phyloP scores from a whole-genome alignment of 2,113 vertebrate species.

The Terrapene triunguis region DNA sequence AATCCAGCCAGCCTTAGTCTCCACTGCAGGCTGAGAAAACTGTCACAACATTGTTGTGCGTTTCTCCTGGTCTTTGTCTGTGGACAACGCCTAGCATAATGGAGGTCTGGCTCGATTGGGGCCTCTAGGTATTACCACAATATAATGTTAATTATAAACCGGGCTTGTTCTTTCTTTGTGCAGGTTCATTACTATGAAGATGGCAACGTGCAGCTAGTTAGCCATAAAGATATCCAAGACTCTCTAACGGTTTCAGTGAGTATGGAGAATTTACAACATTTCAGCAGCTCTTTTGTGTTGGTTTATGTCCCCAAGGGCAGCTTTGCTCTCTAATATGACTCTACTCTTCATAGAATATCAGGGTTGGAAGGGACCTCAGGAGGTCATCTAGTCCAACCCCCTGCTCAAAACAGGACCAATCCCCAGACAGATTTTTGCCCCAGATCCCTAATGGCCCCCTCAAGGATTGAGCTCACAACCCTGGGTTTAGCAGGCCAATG shows the following conservation, averaged over 20 bases:
- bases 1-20: constrained; percentile 48
- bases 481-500: no score
- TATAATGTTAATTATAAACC: neutral
- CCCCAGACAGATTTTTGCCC: no score
- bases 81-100: neutral
- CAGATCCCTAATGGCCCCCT: no score
- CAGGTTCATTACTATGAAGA: constrained; percentile 98
- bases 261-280: constrained; percentile 40
- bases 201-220: constrained; percentile 96
- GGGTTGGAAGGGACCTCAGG: no score
- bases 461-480: no score
- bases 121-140: neutral
- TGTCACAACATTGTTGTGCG: neutral
- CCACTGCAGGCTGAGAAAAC: constrained; percentile 27
- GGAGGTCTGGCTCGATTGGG: neutral
- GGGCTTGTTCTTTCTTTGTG: neutral
- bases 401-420: no score
- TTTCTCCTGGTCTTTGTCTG: neutral
- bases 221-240: constrained; percentile 95
- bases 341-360: no score
- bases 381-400: no score
- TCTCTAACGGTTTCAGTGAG: constrained; percentile 91
- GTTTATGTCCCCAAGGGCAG: neutral
- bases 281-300: neutral
- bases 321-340: neutral